Conservation (phyloP, 2,113 vertebrate genomes). For the Prochilodus magdalenae region DNA sequence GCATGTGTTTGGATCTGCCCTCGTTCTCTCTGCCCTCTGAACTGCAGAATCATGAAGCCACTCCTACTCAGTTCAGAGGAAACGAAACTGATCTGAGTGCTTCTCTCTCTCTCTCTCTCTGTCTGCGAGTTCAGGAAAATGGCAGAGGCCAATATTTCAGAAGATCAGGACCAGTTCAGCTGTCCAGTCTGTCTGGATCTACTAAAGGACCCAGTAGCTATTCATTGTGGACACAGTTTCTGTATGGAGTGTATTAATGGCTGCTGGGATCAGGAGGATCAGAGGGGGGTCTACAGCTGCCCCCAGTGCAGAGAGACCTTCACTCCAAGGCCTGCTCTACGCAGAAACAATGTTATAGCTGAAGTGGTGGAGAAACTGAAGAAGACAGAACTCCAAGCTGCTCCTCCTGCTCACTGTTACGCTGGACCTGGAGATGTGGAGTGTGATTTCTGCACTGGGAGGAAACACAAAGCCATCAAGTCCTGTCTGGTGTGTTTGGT, state of each 20-base stretch:
- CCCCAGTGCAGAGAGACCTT: conserved; percentile 11
- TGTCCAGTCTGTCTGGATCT: conserved; percentile 20
- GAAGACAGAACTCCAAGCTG: not conserved
- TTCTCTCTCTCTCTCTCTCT: not conserved
- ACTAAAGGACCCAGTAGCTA: conserved; percentile 14
- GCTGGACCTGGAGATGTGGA: too few species aligned
- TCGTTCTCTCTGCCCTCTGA: not conserved
- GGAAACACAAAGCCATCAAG: too few species aligned
- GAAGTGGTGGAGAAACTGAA: conserved; percentile 23
- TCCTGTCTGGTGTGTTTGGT: too few species aligned
- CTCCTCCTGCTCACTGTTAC: not conserved
- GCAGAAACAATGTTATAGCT: not conserved
- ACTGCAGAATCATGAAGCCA: not conserved
- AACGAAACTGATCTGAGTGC: not conserved
- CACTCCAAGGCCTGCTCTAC: conserved; percentile 6
- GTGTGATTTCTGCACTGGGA: too few species aligned
- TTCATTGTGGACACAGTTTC: conserved; percentile 18
- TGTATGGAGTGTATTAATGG: conserved; percentile 14
- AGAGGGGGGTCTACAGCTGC: not conserved
- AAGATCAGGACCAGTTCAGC: conserved; percentile 14
- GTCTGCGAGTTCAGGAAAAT: not conserved
- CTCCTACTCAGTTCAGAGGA: not conserved
- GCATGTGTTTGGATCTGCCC: not conserved
- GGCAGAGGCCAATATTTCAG: conserved; percentile 12
- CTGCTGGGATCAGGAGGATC: conserved; percentile 11